Evolutionary conservation across 2,113 vertebrate genomes (phyloP), one percentile per base, ranked within the genome.

Genomic region (Brachionichthys hirsutus): DNA sequence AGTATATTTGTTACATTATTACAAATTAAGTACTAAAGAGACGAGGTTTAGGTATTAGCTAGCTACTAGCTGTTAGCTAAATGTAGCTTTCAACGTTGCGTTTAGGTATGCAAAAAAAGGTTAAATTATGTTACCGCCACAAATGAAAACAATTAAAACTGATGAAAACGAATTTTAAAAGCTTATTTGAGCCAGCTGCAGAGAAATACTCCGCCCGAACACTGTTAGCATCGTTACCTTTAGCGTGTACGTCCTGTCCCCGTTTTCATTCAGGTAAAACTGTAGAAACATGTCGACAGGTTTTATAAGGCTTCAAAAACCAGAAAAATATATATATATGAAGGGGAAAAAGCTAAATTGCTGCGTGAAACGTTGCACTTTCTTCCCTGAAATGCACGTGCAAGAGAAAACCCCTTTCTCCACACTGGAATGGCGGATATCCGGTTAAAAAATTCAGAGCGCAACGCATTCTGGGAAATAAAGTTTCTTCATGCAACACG

Each of bases 201-300:
- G 6, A 14, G 22, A 40, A 38, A 34, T 4, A 3, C 9, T 10
- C 1, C 14, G 1, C 3, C 10, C 18, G 1, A 16, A 11, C 2
- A 0, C 59, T 2, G 52, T 64, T 64, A 8, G 14, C n/a, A 14
- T 12, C 2, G 12, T 48, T 73, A 95, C 95, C 93, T 94, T 94
- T 53, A 96, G 82, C 2, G 94, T 96, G 60, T 95, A 96, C 3
- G 95, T 87, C 60, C 95, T 82, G 1, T 94, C 92, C 1, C 95
- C 95, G 44, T 70, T 73, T 42, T 93, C 92, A 40, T 92, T 88
- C 0, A 93, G 53, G 20, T 93, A 95, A 84, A 77, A 95, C 63
- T 94, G 94, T 71, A 96, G 86, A 67, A 95, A 96, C 94, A 96
- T 96, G 0, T 54, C 16, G 73, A 5, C 9, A 18, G 0, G 0